Evolutionary conservation across 2,888 invertebrate genomes (phyloP).

Genomic region (Ariolimax columbianus): DNA sequence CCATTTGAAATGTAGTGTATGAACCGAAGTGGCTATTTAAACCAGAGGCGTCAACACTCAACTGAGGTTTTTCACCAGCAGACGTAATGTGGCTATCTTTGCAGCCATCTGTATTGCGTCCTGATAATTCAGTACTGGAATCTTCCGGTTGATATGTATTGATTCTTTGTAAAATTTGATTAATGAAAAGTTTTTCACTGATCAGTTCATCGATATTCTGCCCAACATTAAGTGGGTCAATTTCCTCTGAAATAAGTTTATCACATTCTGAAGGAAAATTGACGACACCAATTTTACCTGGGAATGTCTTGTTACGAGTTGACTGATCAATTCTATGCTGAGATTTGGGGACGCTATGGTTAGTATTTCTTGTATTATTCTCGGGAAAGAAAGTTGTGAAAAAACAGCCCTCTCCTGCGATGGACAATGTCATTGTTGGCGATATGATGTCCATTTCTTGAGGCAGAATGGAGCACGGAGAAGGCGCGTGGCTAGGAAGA

Average conservation of each 20-base stretch:
- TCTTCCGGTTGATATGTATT: not conserved
- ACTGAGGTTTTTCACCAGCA: not conserved
- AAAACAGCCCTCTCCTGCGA: not conserved
- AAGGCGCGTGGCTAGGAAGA: not conserved
- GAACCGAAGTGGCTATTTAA: not conserved
- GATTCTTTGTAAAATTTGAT: conserved; percentile 7
- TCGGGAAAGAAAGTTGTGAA: not conserved
- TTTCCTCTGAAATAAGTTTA: not conserved
- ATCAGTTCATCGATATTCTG: not conserved
- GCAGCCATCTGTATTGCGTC: not conserved
- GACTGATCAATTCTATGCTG: not conserved
- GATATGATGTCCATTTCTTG: conserved; percentile 22
- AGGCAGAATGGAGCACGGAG: conserved; percentile 10
- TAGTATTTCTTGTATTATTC: not conserved
- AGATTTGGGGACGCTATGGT: not conserved
- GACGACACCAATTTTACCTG: not conserved
- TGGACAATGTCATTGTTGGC: not conserved
- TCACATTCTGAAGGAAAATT: not conserved
- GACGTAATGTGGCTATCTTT: not conserved
- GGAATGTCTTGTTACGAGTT: not conserved
- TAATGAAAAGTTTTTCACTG: not conserved
- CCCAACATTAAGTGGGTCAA: not conserved
- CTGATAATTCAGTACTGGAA: not conserved
- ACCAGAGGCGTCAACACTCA: not conserved
- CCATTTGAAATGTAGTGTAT: not conserved